Evolutionary conservation across 1,140 invertebrate genomes (phyloP).

Genomic region (Drosophila kepulauana): DNA sequence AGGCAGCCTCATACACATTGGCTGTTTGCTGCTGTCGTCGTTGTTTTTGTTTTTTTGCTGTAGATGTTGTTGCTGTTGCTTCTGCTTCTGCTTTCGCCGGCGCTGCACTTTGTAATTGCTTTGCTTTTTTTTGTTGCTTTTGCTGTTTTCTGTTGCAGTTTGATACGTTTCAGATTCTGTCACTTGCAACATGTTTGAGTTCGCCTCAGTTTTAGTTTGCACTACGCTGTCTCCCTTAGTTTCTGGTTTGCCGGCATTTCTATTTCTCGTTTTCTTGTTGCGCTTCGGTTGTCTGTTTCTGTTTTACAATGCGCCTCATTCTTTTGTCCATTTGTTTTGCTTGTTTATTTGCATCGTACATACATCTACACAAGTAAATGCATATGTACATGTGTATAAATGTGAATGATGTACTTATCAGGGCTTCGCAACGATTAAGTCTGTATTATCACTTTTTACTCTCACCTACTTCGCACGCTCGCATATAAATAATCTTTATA

Average conservation of each 20-base stretch:
- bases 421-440: slow-evolving; percentile 6
- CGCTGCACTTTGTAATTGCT: slow-evolving; percentile 61
- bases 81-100: slow-evolving; percentile 39
- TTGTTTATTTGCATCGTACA: slow-evolving; percentile 56
- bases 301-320: slow-evolving; percentile 21
- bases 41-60: slow-evolving; percentile 38
- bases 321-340: slow-evolving; percentile 62
- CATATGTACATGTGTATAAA: not conserved
- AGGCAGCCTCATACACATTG: slow-evolving; percentile 78
- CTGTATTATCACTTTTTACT: slow-evolving; percentile 2
- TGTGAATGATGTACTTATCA: slow-evolving; percentile 12
- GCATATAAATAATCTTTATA: not conserved
- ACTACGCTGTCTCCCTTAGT: slow-evolving; percentile 23
- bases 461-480: not conserved
- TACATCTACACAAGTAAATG: slow-evolving; percentile 15
- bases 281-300: slow-evolving; percentile 1
- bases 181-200: slow-evolving; percentile 50
- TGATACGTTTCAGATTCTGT: slow-evolving; percentile 32
- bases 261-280: slow-evolving; percentile 7
- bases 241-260: slow-evolving; percentile 29
- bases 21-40: slow-evolving; percentile 56
- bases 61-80: slow-evolving; percentile 27
- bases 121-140: slow-evolving; percentile 46
- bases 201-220: slow-evolving; percentile 40
- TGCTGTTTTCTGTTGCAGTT: slow-evolving; percentile 53